Base-by-base conservation (phyloP, 2,113 vertebrate species). In the Crocuta crocuta region DNA sequence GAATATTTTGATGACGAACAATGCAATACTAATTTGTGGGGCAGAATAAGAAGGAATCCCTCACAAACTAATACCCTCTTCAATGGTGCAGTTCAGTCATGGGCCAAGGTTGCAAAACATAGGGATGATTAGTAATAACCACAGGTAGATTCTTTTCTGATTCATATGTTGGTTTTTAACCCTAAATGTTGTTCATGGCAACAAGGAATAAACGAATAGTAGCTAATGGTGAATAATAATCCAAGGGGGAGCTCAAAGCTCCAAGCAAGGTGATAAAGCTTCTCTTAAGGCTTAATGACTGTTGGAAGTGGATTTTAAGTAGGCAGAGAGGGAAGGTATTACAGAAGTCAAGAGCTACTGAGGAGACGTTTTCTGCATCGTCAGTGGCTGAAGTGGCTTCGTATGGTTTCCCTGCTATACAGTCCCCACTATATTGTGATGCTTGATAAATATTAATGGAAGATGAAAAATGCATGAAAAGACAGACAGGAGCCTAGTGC, bases 401-500 rank as follows among this genome's bases (percentile, higher is more conserved):
- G 7, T 28, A 23, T 78, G 63, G 73, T 78, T 70, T 92, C 28
- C 45, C 45, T 58, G 74, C 71, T 73, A 7, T 81, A 16, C 39
- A 39, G 80, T 58, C 63, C 65, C 50, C 76, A 31, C 86, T 65
- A 10, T 21, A 33, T 68, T 90, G 48, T 80, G 87, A 94, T 58
- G 16, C 9, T 88, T 6, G 4, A 90, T 97, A 96, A 97, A 95
- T 92, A 97, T 96, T 98, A 94, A 96, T 73, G 45, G 73, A 53
- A 82, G 50, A 95, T 96, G 73, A 95, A 97, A 97, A 94, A 97
- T 95, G 45, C 84, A 82, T 95, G 87, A 93, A 96, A 82, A 85
- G 33, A 87, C 15, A 89, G 48, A 31, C 33, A 65, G 85, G n/a
- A 94, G 88, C 35, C 81, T 84, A 55, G 48, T 88, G 83, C 65